phyloP scores from a whole-genome alignment of 2,888 invertebrate genomes.

The Anorthoa munda region DNA sequence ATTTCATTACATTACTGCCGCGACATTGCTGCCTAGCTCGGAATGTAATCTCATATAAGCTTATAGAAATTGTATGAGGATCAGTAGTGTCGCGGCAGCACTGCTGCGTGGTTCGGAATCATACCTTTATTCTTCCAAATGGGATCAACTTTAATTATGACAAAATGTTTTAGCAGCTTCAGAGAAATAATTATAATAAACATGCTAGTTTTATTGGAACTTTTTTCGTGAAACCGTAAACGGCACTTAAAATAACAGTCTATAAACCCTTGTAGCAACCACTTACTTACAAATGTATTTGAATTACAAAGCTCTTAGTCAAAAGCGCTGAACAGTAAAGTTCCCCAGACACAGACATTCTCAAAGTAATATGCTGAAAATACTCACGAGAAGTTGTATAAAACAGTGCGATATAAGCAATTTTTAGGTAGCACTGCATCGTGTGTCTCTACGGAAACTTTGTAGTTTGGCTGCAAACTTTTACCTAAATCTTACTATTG shows the following conservation, averaged over 20 bases:
- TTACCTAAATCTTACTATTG: no score
- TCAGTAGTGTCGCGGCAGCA: no score
- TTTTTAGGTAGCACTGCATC: no score
- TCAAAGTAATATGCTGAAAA: conserved; percentile 20
- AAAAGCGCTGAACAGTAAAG: conserved; percentile 8
- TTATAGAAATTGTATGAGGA: no score
- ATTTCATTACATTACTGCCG: no score
- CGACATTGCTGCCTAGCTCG: no score
- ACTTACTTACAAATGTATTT: not conserved
- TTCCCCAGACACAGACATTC: conserved; percentile 13
- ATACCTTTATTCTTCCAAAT: no score
- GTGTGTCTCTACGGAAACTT: no score
- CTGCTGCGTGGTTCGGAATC: no score
- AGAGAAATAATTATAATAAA: not conserved
- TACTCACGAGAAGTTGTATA: not conserved
- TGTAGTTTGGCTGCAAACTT: no score
- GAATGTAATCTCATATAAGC: no score
- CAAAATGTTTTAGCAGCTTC: not conserved
- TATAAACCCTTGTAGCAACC: not conserved
- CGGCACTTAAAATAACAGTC: not conserved
- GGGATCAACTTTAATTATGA: no score
- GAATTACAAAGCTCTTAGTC: not conserved
- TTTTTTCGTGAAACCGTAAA: not conserved
- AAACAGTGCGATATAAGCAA: conserved; percentile 10
- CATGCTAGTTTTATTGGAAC: conserved; percentile 1